These are phyloP conservation scores for Poecilia picta DNA, from an alignment of 2,797 vertebrate genomes.

Conservation along the genomic window DNA sequence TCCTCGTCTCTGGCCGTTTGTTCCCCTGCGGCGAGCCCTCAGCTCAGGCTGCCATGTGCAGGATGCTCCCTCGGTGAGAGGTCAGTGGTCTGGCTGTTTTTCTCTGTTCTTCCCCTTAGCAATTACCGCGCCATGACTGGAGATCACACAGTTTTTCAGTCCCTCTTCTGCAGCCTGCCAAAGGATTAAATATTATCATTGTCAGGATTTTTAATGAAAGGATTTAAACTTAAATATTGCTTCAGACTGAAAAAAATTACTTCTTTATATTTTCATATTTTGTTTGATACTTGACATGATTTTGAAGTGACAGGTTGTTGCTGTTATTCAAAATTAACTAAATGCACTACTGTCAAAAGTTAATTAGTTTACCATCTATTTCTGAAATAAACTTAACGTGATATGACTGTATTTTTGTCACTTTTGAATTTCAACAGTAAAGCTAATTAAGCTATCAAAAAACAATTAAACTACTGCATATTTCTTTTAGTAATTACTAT, in stretches of 20 bases:
- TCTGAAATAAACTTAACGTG: background rate
- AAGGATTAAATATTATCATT: constrained; percentile 40
- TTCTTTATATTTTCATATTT: constrained; percentile 10
- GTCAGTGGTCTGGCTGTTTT: constrained; percentile 62
- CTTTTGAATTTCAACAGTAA: too few species aligned
- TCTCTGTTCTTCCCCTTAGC: constrained; percentile 48
- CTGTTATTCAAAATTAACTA: constrained; percentile 2
- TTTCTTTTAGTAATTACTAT: background rate
- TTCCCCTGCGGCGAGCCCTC: constrained; percentile 31
- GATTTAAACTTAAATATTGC: constrained; percentile 11
- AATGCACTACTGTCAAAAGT: background rate
- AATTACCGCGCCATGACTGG: constrained; percentile 35
- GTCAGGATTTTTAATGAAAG: constrained; percentile 12
- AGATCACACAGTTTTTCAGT: constrained; percentile 56
- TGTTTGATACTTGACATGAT: background rate
- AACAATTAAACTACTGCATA: background rate
- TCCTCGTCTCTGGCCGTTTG: constrained; percentile 22
- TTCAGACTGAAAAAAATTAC: constrained; percentile 6
- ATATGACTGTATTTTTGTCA: background rate
- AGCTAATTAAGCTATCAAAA: background rate
- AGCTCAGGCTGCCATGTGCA: constrained; percentile 41
- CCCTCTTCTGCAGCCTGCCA: constrained; percentile 24
- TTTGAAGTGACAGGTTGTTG: constrained; percentile 14
- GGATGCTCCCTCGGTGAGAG: constrained; percentile 62
- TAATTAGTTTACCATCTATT: background rate